Base-by-base conservation (phyloP, 1,140 invertebrate species). In the Eriocheir sinensis region DNA sequence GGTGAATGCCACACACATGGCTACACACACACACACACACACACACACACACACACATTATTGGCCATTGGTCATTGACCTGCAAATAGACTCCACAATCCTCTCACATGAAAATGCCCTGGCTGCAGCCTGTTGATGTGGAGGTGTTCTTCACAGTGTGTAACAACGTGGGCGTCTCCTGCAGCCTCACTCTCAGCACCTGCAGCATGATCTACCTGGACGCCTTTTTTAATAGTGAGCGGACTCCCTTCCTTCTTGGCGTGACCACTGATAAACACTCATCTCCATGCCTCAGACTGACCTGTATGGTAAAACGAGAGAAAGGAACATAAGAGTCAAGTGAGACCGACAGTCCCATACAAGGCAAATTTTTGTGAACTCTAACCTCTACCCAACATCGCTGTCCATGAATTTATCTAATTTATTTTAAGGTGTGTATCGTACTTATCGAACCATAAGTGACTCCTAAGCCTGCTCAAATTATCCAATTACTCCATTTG, bases 91-190 rank as follows among this genome's bases (percentile, higher is more conserved):
- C 40, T 21, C 36, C 12, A 88, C 93, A 94, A 41, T 94, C 89
- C 8, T 9, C n/a, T n/a, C n/a, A n/a, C n/a, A n/a, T n/a, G n/a
- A n/a, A n/a, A n/a, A n/a, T n/a, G n/a, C n/a, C n/a, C n/a, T n/a
- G n/a, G n/a, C n/a, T n/a, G n/a, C n/a, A n/a, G n/a, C n/a, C n/a
- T n/a, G n/a, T n/a, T n/a, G n/a, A n/a, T n/a, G n/a, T n/a, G 17
- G 93, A 91, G 17, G 93, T 94, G 27, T 94, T 94, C 72, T 94
- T 89, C 88, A 91, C 88, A 27, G 48, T 79, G 89, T 90, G 79
- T 4, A 94, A 30, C 4, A 94, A 36, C 4, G 93, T 94, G 0
- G 88, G 44, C 15, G 93, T 94, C 93, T 94, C 93, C 32, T 91
- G 88, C 30, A 94, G 93, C 72, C 53, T 44, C 12, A 94, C 93